Evolutionary conservation across 2,113 vertebrate genomes (phyloP), one percentile per base, ranked within the genome.

Genomic region (Cepphus grylle): DNA sequence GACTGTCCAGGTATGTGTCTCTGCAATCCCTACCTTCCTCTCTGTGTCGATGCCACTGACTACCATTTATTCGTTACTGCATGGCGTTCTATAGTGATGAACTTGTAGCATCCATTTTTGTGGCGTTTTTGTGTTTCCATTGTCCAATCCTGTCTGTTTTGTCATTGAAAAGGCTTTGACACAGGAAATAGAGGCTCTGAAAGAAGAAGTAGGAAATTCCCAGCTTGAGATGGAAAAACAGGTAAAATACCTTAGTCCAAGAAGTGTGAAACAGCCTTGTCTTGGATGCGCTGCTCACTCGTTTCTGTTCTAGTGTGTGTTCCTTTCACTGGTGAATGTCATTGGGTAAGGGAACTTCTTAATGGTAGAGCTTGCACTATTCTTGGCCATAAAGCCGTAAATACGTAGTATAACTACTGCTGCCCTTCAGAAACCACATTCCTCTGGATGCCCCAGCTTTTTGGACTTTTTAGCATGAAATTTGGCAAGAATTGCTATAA

Each of bases 131-230:
- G 70, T 98, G 98, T 98, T 97, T 98, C 98, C 98, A 98, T 98
- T 98, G 98, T 98, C 97, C 98, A 98, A 98, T 97, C 96, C 96
- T 98, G 98, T 98, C 96, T 98, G 94, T 98, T 98, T 98, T 98
- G 97, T 98, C 97, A 97, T 98, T 98, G 97, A 98, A 97, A 98
- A 99, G 99, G 98, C 97, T 97, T 98, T 99, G 97, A 98, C 99
- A 98, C 98, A 99, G 97, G 98, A 99, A 98, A 98, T 99, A 97
- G 96, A 98, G 93, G 91, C 98, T 97, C 98, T 99, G 97, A 99
- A 98, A 98, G 98, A 98, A 97, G 99, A 99, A 97, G 89, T 99
- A 93, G 98, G 98, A 97, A 98, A 98, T 98, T 96, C 98, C 98
- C 98, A 98, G 97, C 98, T 98, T 98, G 98, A 98, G 97, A 98